phyloP scores from a whole-genome alignment of 2,888 invertebrate species.

The Chrysomela aeneicollis region DNA sequence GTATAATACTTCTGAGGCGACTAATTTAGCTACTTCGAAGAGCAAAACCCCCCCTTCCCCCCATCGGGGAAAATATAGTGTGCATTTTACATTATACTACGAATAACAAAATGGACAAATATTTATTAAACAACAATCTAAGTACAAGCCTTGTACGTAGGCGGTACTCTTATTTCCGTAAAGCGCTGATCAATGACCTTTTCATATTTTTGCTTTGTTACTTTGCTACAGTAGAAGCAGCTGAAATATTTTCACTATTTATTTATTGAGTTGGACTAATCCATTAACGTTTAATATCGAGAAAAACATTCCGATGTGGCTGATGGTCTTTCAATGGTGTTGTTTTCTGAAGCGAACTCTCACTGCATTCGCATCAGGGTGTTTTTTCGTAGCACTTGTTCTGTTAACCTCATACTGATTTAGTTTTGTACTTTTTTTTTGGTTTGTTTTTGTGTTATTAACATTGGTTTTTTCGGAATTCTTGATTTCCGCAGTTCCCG shows the following conservation, averaged over 20 bases:
- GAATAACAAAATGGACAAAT: conserved; percentile 12
- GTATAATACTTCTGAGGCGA: too few relatives aligned
- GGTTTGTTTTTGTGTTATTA: conserved; percentile 51
- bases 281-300: conserved; percentile 17
- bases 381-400: conserved; percentile 14
- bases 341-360: too few relatives aligned
- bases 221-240: conserved; percentile 19
- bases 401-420: conserved; percentile 24
- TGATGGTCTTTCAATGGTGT: too few relatives aligned
- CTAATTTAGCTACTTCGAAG: too few relatives aligned
- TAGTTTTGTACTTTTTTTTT: conserved; percentile 36
- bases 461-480: conserved; percentile 52
- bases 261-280: conserved; percentile 28
- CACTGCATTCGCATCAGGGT: not conserved
- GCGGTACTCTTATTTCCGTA: conserved; percentile 11
- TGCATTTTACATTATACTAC: conserved; percentile 20
- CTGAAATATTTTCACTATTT: conserved; percentile 33
- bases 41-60: too few relatives aligned
- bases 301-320: conserved; percentile 16
- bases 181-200: conserved; percentile 3
- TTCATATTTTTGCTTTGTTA: conserved; percentile 20
- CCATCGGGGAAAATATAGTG: not conserved
- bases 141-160: not conserved
- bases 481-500: conserved; percentile 59
- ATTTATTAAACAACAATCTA: conserved; percentile 18